Evolutionary conservation across 2,888 invertebrate species (phyloP), one percentile per base, ranked within the genome.

Genomic region (Tinea pellionella): DNA sequence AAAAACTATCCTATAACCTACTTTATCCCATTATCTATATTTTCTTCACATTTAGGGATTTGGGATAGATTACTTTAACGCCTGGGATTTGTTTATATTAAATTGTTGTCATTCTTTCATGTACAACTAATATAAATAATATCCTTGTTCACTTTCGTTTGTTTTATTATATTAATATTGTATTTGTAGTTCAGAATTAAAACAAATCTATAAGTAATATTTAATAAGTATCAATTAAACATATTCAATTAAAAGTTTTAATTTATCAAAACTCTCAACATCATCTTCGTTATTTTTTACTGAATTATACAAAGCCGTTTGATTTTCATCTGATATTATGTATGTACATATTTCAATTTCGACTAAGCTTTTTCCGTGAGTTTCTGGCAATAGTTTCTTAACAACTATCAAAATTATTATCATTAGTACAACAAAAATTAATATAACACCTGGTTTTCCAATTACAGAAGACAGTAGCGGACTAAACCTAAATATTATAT

Each of bases 301-400:
- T 29, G 57, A 41, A 47, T 65, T 60, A 11, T 65, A 63, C 1
- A 59, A 60, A 29, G 62, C 59, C 9, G 9, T 42, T 9, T 15
- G 9, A 47, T 13, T 47, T 47, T 24, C 13, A 29, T 47, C 29
- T n/a, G 15, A 47, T 37, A 16, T 13, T 2, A 61, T 59, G n/a
- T 32, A 53, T 16, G 7, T 15, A 29, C 4, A 51, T n/a, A 29
- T 9, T 47, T 68, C 65, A 19, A 68, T 67, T 63, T 68, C 67
- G 11, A 65, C 13, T 3, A 67, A 60, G n/a, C 63, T 65, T 24
- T 65, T 66, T 9, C 41, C 41, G 53, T 61, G 61, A 1, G 68
- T 66, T 37, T 68, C 68, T 41, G 68, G 67, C 59, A 68, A 55
- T 29, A 67, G 51, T 29, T 65, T 65, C 58, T 60, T 65, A 7